Evolutionary conservation across 2,113 vertebrate genomes (phyloP).

Genomic region (Nansenia antarctica): DNA sequence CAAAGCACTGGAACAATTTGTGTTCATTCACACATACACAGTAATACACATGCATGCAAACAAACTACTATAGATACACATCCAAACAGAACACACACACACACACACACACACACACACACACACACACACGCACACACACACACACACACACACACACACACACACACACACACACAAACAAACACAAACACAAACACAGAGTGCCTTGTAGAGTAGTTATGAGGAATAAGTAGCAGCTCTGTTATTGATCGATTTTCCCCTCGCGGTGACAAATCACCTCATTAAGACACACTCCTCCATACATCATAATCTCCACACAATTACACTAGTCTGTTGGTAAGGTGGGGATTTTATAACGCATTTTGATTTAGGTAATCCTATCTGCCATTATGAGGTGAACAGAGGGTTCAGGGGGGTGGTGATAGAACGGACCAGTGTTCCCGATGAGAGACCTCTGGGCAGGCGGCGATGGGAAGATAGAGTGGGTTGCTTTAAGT

Average conservation of each 20-base stretch:
- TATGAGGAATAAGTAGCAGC: constrained; percentile 64
- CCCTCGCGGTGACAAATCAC: constrained; percentile 60
- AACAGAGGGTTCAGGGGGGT: constrained; percentile 24
- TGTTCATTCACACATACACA: background rate
- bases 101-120: constrained; percentile 8
- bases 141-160: constrained; percentile 21
- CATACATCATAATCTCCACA: constrained; percentile 64
- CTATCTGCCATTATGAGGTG: constrained; percentile 54
- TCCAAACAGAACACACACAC: constrained; percentile 18
- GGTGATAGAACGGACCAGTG: background rate
- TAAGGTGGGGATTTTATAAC: constrained; percentile 59
- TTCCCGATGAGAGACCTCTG: constrained; percentile 8
- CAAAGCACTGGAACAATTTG: background rate
- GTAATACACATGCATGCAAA: constrained; percentile 11
- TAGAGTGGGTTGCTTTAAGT: constrained; percentile 70
- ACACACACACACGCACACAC: constrained; percentile 14
- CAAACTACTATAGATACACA: background rate
- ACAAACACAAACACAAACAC: too few species aligned
- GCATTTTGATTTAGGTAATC: constrained; percentile 56
- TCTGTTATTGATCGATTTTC: constrained; percentile 64
- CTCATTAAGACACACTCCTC: constrained; percentile 55
- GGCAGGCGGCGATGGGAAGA: constrained; percentile 49
- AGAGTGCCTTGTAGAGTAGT: constrained; percentile 38
- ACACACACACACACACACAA: constrained; percentile 6
- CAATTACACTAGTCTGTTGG: constrained; percentile 59